Evolutionary conservation across 2,113 vertebrate species (phyloP).

Genomic region (Brachionichthys hirsutus): DNA sequence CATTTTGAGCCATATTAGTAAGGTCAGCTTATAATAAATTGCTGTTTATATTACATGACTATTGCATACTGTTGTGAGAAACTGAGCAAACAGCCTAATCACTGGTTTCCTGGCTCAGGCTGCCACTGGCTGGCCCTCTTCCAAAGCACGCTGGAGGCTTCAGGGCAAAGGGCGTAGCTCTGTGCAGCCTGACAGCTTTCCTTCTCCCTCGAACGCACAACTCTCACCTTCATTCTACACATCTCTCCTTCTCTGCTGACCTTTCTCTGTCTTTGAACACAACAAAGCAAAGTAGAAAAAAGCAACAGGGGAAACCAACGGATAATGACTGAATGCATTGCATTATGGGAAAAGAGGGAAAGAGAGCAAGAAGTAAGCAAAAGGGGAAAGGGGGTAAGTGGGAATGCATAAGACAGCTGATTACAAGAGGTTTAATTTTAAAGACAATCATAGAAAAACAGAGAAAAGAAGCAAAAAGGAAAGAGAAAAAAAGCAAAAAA

Average conservation of each 20-base stretch:
- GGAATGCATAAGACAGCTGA: too few species aligned
- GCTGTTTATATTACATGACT: conserved; percentile 24
- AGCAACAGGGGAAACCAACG: neutral
- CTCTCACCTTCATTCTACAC: conserved; percentile 30
- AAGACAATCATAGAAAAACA: too few species aligned
- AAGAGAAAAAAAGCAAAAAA: too few species aligned
- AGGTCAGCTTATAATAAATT: neutral
- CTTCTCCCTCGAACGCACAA: conserved; percentile 23
- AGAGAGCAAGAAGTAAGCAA: too few species aligned
- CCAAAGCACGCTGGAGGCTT: conserved; percentile 61
- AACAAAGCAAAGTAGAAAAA: neutral
- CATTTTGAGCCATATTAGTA: neutral
- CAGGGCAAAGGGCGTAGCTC: conserved; percentile 60
- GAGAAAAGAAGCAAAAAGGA: too few species aligned
- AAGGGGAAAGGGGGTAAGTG: too few species aligned
- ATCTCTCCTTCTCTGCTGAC: neutral
- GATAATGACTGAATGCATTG: too few species aligned
- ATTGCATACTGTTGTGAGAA: conserved; percentile 33
- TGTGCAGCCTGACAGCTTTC: conserved; percentile 44
- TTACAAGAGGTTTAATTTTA: too few species aligned
- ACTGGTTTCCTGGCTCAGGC: conserved; percentile 23
- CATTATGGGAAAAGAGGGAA: too few species aligned
- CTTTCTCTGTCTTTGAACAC: conserved; percentile 22
- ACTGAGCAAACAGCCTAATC: conserved; percentile 34
- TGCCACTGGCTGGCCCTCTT: conserved; percentile 45